phyloP scores from a whole-genome alignment of 1,140 invertebrate species.

The Physella acuta region DNA sequence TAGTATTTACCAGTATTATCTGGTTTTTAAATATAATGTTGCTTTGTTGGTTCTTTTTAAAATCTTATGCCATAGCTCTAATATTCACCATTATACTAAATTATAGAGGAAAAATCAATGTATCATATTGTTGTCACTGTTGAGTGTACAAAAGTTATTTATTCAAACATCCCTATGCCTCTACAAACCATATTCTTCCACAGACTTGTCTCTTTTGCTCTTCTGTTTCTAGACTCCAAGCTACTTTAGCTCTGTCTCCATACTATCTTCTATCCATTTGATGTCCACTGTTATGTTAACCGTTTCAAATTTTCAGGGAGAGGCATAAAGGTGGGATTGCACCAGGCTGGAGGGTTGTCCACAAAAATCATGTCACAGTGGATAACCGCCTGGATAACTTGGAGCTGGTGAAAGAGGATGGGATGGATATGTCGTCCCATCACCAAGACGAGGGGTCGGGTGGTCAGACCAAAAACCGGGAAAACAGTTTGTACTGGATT shows the following conservation, averaged over 20 bases:
- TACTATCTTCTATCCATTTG: background rate
- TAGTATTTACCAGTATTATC: no score
- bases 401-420: conserved; percentile 49
- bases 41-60: no score
- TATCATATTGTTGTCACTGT: background rate
- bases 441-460: conserved; percentile 20
- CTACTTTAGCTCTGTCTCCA: background rate
- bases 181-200: background rate
- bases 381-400: conserved; percentile 64
- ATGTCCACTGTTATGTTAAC: background rate
- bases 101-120: no score
- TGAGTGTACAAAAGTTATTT: background rate
- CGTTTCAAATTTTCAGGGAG: conserved; percentile 57
- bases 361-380: conserved; percentile 63
- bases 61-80: no score
- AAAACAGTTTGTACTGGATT: conserved; percentile 64
- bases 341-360: conserved; percentile 61
- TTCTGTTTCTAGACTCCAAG: no score
- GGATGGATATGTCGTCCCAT: conserved; percentile 19
- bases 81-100: no score
- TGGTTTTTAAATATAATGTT: no score
- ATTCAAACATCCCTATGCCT: background rate
- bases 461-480: conserved; percentile 42
- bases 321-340: conserved; percentile 63
- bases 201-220: no score